Percentiles rank a stretch among this genome's conserved stretches.
phyloP scores from a whole-genome alignment of 2,113 vertebrate genomes.

The Chamaea fasciata region DNA sequence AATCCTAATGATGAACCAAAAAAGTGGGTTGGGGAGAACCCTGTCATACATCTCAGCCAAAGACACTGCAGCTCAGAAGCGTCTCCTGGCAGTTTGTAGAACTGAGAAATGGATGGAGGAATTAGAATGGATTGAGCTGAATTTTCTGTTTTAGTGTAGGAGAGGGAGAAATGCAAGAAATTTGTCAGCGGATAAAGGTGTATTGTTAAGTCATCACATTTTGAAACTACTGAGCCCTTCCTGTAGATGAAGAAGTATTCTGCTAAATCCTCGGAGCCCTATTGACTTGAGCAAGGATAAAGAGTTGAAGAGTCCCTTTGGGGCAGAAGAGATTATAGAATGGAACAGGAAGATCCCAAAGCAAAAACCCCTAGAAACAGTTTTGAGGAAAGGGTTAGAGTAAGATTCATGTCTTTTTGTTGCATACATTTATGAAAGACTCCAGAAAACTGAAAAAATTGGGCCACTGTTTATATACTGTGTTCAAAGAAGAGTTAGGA shows the following conservation, averaged over 20 bases:
- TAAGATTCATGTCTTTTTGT: not conserved
- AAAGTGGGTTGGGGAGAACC: not conserved
- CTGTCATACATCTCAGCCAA: not conserved
- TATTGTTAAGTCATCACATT: not conserved
- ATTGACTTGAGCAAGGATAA: slow-evolving; percentile 6
- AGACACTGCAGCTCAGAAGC: not conserved
- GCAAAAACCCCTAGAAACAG: not conserved
- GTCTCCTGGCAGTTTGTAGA: not conserved
- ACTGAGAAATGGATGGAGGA: not conserved
- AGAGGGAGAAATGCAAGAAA: not conserved
- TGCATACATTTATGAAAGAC: not conserved
- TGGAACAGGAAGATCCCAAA: not conserved
- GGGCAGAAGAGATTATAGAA: not conserved
- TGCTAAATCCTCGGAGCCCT: not conserved
- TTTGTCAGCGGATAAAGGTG: not conserved
- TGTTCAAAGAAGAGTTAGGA: not conserved
- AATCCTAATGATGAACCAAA: not conserved
- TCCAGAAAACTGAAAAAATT: not conserved
- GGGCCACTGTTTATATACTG: not conserved
- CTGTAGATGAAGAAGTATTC: not conserved
- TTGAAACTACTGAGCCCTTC: not conserved
- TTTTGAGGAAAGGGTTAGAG: not conserved
- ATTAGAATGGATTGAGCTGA: not conserved
- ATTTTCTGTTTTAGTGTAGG: not conserved
- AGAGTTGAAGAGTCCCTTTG: not conserved